phyloP scores from a whole-genome alignment of 2,113 vertebrate genomes.

The Leptobrachium ailaonicum region DNA sequence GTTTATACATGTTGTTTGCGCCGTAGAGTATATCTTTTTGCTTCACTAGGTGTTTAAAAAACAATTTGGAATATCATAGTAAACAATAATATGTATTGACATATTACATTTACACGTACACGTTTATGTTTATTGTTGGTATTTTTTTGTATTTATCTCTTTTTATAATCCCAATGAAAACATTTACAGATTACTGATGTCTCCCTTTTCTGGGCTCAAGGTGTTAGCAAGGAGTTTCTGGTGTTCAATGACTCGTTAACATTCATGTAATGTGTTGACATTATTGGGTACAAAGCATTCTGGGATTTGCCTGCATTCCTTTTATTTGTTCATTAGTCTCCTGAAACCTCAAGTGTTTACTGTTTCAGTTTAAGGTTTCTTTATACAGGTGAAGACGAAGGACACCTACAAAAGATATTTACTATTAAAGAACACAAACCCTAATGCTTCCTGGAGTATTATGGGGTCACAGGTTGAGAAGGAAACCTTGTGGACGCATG shows the following conservation, averaged over 20 bases:
- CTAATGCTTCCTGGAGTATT: too few relatives aligned
- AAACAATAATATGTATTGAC: too few relatives aligned
- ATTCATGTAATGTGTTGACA: slow-evolving; percentile 10
- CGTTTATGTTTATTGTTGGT: too few relatives aligned
- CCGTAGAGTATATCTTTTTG: too few relatives aligned
- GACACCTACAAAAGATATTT: background rate
- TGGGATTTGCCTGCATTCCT: slow-evolving; percentile 6
- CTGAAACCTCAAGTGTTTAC: background rate
- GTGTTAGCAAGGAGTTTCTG: background rate
- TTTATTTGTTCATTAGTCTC: background rate
- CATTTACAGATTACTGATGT: background rate
- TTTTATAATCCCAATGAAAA: background rate
- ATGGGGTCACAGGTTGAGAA: too few relatives aligned
- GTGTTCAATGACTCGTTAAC: slow-evolving; percentile 23
- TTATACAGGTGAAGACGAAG: background rate
- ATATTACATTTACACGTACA: too few relatives aligned
- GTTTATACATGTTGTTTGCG: too few relatives aligned
- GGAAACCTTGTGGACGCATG: too few relatives aligned
- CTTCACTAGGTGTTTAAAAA: too few relatives aligned
- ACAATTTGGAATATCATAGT: too few relatives aligned
- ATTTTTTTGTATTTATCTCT: too few relatives aligned
- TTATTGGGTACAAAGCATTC: slow-evolving; percentile 12
- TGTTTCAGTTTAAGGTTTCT: slow-evolving; percentile 16
- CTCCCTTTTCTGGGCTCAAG: slow-evolving; percentile 14
- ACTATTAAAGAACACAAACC: background rate